These are phyloP conservation scores for Graphium colonna DNA, from an alignment of 2,888 invertebrate genomes.

Conservation along the genomic window DNA sequence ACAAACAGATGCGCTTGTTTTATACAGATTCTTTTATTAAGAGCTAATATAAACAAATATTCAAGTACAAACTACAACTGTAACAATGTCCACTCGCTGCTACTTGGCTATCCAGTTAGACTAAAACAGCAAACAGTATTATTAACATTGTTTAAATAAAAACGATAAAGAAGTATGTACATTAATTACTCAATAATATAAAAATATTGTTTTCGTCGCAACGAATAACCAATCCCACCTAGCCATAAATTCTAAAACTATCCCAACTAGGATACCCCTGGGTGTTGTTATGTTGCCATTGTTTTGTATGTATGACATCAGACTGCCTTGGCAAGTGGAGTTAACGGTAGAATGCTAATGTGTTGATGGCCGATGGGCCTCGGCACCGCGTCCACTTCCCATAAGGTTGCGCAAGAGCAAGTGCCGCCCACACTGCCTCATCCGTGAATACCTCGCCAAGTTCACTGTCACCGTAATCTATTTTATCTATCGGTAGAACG, in stretches of 20 bases:
- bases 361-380: constrained; percentile 47
- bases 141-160: no score
- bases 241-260: background rate
- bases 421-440: constrained; percentile 55
- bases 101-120: no score
- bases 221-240: background rate
- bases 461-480: constrained; percentile 64
- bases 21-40: no score
- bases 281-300: constrained; percentile 33
- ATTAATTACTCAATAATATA: no score
- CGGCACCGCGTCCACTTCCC: constrained; percentile 49
- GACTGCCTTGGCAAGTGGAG: constrained; percentile 55
- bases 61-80: no score
- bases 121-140: no score
- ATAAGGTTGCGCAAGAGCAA: constrained; percentile 67
- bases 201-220: no score
- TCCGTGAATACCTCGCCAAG: constrained; percentile 51
- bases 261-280: constrained; percentile 5
- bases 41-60: no score
- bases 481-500: constrained; percentile 31
- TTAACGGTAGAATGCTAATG: constrained; percentile 77
- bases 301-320: constrained; percentile 44
- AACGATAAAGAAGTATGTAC: no score
- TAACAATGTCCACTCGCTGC: background rate
- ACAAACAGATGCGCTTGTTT: no score